Conservation (phyloP, 2,113 vertebrate genomes). For the Hemiscyllium ocellatum region DNA sequence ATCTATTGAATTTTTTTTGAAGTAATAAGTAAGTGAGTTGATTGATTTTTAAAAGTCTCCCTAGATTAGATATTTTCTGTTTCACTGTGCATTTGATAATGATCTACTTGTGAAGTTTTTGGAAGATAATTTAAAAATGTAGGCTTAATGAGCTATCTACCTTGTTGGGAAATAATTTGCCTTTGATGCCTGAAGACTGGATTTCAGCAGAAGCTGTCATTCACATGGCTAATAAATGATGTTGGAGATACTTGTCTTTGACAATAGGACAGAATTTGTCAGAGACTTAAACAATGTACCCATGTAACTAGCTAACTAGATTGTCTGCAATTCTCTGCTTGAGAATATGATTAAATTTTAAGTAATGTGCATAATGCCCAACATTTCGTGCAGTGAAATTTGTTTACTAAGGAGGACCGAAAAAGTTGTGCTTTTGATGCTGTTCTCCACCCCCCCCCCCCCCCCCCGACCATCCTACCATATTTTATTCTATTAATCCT, state of each 20-base stretch:
- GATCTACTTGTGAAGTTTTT: background rate
- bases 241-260: background rate
- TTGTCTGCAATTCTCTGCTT: background rate
- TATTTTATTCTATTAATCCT: background rate
- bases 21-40: background rate
- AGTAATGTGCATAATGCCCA: background rate
- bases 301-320: background rate
- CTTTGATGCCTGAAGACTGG: background rate
- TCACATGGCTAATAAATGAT: background rate
- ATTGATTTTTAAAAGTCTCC: background rate
- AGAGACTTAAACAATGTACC: background rate
- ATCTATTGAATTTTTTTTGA: background rate
- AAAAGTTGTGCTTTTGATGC: background rate
- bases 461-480: background rate
- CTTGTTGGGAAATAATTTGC: background rate
- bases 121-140: background rate
- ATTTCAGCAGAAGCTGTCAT: background rate
- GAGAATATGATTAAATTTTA: background rate
- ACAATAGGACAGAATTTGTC: background rate
- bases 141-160: background rate
- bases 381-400: background rate
- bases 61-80: background rate
- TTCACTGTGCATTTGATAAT: background rate
- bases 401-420: background rate
- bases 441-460: too few relatives aligned